phyloP scores from a whole-genome alignment of 1,140 invertebrate species.

The Coptotermes formosanus region DNA sequence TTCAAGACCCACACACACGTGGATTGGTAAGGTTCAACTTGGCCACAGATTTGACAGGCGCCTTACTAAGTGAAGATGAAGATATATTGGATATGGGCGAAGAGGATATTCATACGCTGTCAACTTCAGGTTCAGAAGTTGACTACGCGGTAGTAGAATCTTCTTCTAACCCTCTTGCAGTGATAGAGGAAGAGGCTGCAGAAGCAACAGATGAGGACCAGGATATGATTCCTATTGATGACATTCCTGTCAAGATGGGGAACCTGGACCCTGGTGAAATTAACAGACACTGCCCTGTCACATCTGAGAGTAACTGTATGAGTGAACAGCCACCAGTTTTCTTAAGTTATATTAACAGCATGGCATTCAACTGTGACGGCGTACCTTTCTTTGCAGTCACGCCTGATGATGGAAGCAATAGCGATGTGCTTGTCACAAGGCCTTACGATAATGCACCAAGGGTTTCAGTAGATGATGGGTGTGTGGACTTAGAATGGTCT shows the following conservation, averaged over 20 bases:
- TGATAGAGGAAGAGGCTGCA: conserved; percentile 34
- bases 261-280: not conserved
- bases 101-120: conserved; percentile 33
- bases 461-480: not conserved
- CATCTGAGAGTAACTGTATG: not conserved
- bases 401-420: not conserved
- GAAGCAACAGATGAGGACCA: conserved; percentile 36
- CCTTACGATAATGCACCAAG: not conserved
- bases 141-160: conserved; percentile 36
- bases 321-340: not conserved
- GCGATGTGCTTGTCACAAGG: not conserved
- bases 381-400: not conserved
- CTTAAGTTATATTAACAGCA: not conserved
- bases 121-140: conserved; percentile 35
- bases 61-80: conserved; percentile 22
- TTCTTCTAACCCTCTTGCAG: conserved; percentile 30
- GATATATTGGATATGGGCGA: conserved; percentile 10
- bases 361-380: not conserved
- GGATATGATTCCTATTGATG: conserved; percentile 34
- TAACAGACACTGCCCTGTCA: not conserved
- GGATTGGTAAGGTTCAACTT: conserved; percentile 11
- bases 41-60: not conserved
- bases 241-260: conserved; percentile 21
- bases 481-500: not conserved
- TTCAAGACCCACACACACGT: not conserved